Evolutionary conservation across 2,888 invertebrate species (phyloP).

Genomic region (Uloborus plumipes): DNA sequence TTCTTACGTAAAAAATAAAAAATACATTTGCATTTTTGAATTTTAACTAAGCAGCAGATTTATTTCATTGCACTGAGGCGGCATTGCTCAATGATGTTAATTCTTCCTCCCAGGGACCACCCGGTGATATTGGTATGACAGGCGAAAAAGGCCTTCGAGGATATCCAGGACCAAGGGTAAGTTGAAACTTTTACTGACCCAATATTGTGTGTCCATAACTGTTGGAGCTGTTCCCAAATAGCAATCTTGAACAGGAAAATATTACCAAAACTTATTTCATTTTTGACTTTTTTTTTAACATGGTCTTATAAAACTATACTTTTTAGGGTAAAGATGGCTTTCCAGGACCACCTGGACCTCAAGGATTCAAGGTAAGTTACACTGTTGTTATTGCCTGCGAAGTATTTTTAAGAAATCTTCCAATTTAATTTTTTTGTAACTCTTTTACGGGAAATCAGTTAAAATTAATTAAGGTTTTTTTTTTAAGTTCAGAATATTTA

Average conservation of each 20-base stretch:
- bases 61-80: background rate
- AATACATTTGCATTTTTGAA: background rate
- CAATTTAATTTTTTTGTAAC: no score
- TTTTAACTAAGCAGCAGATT: background rate
- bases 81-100: background rate
- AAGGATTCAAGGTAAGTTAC: conserved; percentile 65
- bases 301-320: background rate
- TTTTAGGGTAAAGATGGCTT: conserved; percentile 69
- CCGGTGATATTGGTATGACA: conserved; percentile 65
- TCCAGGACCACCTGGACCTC: conserved; percentile 70
- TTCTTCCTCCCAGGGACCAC: conserved; percentile 50
- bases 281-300: no score
- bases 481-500: no score
- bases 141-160: conserved; percentile 66
- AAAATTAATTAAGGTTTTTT: no score
- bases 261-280: no score
- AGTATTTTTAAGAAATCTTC: background rate
- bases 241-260: no score
- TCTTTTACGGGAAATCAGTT: no score
- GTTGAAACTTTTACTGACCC: background rate
- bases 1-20: no score
- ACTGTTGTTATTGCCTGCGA: background rate
- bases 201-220: background rate
- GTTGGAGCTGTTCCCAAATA: background rate
- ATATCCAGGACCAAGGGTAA: conserved; percentile 76